Base-by-base conservation (phyloP, 2,888 invertebrate genomes). In the Harpalus rufipes region DNA sequence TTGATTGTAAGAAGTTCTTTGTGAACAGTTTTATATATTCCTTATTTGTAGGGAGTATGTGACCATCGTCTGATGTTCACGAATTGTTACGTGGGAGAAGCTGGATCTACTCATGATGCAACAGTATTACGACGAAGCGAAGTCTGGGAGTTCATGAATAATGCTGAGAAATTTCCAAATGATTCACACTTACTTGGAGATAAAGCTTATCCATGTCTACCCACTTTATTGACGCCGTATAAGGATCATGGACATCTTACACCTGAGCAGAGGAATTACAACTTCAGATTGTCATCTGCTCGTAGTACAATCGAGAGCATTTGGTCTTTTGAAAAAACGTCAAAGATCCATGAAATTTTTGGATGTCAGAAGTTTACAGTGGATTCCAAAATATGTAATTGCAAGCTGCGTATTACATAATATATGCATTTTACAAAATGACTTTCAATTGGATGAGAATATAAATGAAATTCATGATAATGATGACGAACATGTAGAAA, bases 41-140 rank as follows among this genome's bases (percentile, higher is more conserved):
- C 7, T 25, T 65, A 32, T 32, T 65, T 25, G 0, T 65, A 65
- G 65, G 84, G 41, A 32, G 84, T 80, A 63, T 85, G 84, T 84
- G 65, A 84, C 21, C 79, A 84, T 76, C 59, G 25, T 10, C n/a
- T 51, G 10, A 7, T 85, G 32, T 84, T 85, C 65, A 68, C 84
- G 7, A 44, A 78, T 85, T 65, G 78, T 65, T 84, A 84, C 72
- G 84, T 65, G 3, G 85, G 85, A 10, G 80, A 86, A 32, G 80
- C 65, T 14, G 84, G 86, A n/a, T 86, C 86, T 7, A 63, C 61
- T 14, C 86, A 86, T 74, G 85, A 86, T 85, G 85, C 86, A 14
- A 68, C 68, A 63, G 78, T 86, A 14, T 61, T 86, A 16, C 63
- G 63, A 21, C 65, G 51, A 51, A 85, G 85, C 25, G 80, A 85